Evolutionary conservation across 1,140 invertebrate genomes (phyloP).

Genomic region (Medauroidea extradentata): DNA sequence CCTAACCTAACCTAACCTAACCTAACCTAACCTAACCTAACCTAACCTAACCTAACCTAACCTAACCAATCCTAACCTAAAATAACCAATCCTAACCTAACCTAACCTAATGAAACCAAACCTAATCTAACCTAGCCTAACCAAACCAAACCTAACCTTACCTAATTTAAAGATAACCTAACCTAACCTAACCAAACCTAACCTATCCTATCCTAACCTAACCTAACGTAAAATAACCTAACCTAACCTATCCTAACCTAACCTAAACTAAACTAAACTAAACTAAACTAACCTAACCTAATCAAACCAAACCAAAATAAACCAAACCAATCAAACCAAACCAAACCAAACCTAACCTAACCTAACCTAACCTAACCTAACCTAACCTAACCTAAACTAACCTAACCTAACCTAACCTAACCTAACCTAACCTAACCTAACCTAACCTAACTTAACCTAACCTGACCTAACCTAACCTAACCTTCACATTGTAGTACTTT

Average conservation of each 20-base stretch:
- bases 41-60: slow-evolving; percentile 16
- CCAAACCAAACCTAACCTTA: slow-evolving; percentile 8
- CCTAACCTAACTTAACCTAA: slow-evolving; percentile 28
- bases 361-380: slow-evolving; percentile 27
- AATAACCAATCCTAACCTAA: slow-evolving; percentile 12
- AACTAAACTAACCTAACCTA: too few relatives aligned
- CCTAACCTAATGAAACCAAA: slow-evolving; percentile 14
- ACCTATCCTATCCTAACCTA: slow-evolving; percentile 13
- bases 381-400: slow-evolving; percentile 16
- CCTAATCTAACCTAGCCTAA: slow-evolving; percentile 21
- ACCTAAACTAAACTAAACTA: background rate
- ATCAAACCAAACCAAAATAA: too few relatives aligned
- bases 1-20: slow-evolving; percentile 17
- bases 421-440: slow-evolving; percentile 20
- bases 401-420: slow-evolving; percentile 18
- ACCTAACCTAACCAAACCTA: slow-evolving; percentile 23
- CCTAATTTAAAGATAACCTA: too few relatives aligned
- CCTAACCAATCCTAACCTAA: slow-evolving; percentile 15
- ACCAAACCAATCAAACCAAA: background rate
- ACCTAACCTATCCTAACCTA: slow-evolving; percentile 26
- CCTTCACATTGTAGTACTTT: slow-evolving; percentile 4
- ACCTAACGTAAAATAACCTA: slow-evolving; percentile 24
- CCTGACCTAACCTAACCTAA: slow-evolving; percentile 29
- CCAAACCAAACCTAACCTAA: slow-evolving; percentile 28
- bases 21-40: slow-evolving; percentile 17